Evolutionary conservation across 2,113 vertebrate species (phyloP), one percentile per base, ranked within the genome.

Genomic region (Psittacula cyanocephala): DNA sequence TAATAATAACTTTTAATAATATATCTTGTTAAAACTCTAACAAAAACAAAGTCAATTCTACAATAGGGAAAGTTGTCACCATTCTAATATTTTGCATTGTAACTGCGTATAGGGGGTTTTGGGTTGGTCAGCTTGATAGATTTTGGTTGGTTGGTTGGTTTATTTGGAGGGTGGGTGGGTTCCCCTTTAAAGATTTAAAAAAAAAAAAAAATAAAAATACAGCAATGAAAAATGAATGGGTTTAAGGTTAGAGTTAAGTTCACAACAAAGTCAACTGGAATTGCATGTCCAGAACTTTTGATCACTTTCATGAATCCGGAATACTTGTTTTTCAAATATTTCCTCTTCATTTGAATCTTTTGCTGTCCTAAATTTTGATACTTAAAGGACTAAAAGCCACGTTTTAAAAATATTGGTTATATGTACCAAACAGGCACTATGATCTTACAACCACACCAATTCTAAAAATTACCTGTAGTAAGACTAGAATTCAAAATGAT

Each of bases 161-260:
- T 52, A 4, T 22, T 22, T 11, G 25, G 13, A 2, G 3, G 0
- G 16, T 39, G 41, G 4, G 3, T 41, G 29, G 3, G 2, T 24
- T 46, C 11, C 2, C 6, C 46, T 85, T 70, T 77, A 74, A 86
- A 44, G 6, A 24, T 25, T 63, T 57, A 47, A 94, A 18, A 5
- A 59, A 33, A 18, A 5, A 59, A 33, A 59, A 9, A n/a, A n/a
- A 35, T 31, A 31, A n/a, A 50, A 35, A n/a, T 15, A 35, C 12
- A 80, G 6, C 9, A 59, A 60, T 50, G 18, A 85, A 74, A 28
- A 29, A 90, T 25, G 9, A 76, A 80, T 33, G 15, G 5, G 3
- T 39, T 79, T 83, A 80, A 77, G 8, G 9, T 63, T 85, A 63
- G 24, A 14, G 7, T 80, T 86, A 63, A n/a, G 8, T 64, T 96